Evolutionary conservation across 2,797 vertebrate species (phyloP), one percentile per base, ranked within the genome.

Genomic region (Remorina albescens): DNA sequence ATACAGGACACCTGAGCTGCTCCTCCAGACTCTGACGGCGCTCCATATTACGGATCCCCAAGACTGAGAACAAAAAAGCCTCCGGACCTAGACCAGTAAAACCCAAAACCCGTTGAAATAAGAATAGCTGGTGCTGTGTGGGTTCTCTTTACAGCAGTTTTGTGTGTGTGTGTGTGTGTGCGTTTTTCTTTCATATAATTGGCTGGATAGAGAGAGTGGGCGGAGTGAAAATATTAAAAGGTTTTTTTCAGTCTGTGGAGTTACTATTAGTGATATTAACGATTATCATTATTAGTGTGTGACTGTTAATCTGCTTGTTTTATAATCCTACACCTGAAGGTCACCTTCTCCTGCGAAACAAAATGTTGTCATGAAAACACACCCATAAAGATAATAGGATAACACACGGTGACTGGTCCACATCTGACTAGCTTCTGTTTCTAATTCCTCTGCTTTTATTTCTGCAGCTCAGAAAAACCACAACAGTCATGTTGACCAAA

Each of bases 1-100:
- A 96, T 73, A 95, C 78, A 3, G 93, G 94, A 55, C 95, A 96
- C 49, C 91, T 89, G 0, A 95, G 91, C 85, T 92, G 93, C 75
- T 94, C 91, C 78, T 96, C 92, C 70, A 96, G 85, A 39, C 86
- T 94, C 39, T 69, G 71, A 39, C 68, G 61, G 13, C 82, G 63
- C 32, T 81, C 79, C 82, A 85, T 85, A 6, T 46, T 8, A 6
- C 34, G 19, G 12, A 56, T 32, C 72, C n/a, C 18, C 5, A 59
- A 39, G 8, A 50, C 44, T 0, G 0, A 23, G 30, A 65, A 53
- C 41, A n/a, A n/a, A 61, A 3, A 13, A 66, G 2, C 3, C 47
- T 11, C 0, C 1, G 26, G 21, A 44, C 10, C 37, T 15, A 16
- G 4, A 39, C 37, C 13, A 16, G 6, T 6, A n/a, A n/a, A n/a